Evolutionary conservation across 1,140 invertebrate genomes (phyloP).

Genomic region (Elymnias hypermnestra): DNA sequence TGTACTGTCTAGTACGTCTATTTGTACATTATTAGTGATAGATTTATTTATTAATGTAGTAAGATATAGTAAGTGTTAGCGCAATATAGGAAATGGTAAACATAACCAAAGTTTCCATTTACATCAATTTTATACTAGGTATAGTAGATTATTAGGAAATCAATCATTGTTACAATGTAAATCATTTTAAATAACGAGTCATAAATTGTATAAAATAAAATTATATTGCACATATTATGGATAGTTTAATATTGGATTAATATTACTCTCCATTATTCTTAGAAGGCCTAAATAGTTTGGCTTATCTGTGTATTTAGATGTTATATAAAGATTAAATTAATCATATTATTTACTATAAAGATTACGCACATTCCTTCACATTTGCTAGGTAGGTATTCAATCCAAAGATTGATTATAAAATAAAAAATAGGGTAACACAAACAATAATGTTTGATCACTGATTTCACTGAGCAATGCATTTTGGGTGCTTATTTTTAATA

Average conservation of each 20-base stretch:
- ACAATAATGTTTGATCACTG: conserved; percentile 15
- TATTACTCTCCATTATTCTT: conserved; percentile 8
- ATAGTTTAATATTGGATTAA: conserved; percentile 13
- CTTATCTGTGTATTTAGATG: conserved; percentile 19
- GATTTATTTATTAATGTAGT: conserved; percentile 55
- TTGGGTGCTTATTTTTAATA: neutral
- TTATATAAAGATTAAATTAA: conserved; percentile 14
- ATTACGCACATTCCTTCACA: conserved; percentile 56
- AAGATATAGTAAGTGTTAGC: conserved; percentile 13
- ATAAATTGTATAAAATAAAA: conserved; percentile 46
- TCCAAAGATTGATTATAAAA: conserved; percentile 62
- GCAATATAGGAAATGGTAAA: conserved; percentile 9
- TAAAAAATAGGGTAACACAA: conserved; percentile 26
- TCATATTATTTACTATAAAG: conserved; percentile 28
- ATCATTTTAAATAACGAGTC: conserved; percentile 40
- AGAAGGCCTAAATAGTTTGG: conserved; percentile 18
- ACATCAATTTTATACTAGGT: no score
- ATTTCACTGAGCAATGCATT: conserved; percentile 14
- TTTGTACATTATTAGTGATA: conserved; percentile 50
- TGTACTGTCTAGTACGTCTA: conserved; percentile 35
- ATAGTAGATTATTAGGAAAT: conserved; percentile 26
- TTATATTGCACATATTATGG: conserved; percentile 42
- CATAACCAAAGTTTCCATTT: conserved; percentile 18
- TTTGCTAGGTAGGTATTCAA: conserved; percentile 44
- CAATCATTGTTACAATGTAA: conserved; percentile 13